Percentiles rank a stretch among this genome's conserved stretches.
These are phyloP conservation scores for Crocidura indochinensis DNA, from an alignment of 2,797 vertebrate genomes.

Conservation along the genomic window DNA sequence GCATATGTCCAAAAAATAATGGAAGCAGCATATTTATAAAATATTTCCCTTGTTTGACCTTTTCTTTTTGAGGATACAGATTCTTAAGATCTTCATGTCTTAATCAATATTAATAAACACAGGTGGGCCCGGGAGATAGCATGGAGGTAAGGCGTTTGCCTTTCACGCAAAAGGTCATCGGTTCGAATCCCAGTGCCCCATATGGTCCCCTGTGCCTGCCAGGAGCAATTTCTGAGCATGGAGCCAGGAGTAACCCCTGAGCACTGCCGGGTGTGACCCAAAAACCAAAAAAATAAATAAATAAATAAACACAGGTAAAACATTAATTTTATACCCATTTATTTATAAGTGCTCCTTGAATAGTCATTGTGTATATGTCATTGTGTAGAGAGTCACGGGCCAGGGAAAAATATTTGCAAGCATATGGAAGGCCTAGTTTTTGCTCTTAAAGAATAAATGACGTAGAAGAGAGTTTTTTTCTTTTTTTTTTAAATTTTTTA, in stretches of 20 bases:
- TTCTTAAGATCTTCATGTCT: neutral
- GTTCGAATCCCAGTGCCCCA: too few relatives aligned
- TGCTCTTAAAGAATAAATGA: slow-evolving; percentile 33
- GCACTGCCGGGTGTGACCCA: too few relatives aligned
- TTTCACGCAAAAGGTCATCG: too few relatives aligned
- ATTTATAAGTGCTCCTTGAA: neutral
- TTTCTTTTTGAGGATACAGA: neutral
- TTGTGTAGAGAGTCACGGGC: neutral
- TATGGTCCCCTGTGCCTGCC: too few relatives aligned
- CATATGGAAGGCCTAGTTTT: neutral
- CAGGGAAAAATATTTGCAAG: neutral
- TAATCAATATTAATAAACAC: slow-evolving; percentile 24
- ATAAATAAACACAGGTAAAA: neutral
- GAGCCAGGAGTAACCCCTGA: too few relatives aligned
- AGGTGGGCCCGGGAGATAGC: too few relatives aligned
- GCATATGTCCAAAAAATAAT: neutral
- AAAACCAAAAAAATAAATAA: too few relatives aligned
- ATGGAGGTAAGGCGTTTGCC: too few relatives aligned
- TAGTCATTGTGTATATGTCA: neutral
- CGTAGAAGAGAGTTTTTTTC: neutral
- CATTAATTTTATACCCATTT: slow-evolving; percentile 30
- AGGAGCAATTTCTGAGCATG: too few relatives aligned
- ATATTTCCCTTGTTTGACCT: neutral
- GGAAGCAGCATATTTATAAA: neutral
- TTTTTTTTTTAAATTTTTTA: neutral